Conservation (phyloP, 2,797 vertebrate species). For the Capromys pilorides region DNA sequence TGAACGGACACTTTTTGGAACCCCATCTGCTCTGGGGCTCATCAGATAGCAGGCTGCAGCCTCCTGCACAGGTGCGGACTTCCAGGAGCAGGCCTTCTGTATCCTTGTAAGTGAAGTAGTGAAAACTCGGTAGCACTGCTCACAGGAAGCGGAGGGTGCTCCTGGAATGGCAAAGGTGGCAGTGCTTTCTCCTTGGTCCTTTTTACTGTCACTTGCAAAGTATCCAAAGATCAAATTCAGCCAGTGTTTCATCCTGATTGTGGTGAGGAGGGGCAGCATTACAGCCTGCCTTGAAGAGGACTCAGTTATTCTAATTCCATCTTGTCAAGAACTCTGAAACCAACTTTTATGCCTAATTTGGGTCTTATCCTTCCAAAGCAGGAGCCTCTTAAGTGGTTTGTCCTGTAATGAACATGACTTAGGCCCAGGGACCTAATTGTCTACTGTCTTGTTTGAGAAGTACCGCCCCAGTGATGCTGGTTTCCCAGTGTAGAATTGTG, state of each 20-base stretch:
- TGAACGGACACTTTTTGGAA: slow-evolving; percentile 76
- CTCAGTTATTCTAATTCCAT: not conserved
- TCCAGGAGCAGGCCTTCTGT: not conserved
- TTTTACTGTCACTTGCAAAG: not conserved
- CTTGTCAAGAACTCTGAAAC: not conserved
- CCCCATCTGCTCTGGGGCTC: slow-evolving; percentile 79
- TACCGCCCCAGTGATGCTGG: not conserved
- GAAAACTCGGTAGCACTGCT: not conserved
- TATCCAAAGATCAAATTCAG: not conserved
- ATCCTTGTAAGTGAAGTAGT: not conserved
- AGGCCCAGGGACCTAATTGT: not conserved
- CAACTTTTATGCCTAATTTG: not conserved
- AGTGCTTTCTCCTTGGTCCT: not conserved
- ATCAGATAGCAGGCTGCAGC: slow-evolving; percentile 67
- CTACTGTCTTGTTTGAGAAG: not conserved
- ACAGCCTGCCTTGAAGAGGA: not conserved
- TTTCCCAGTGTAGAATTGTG: not conserved
- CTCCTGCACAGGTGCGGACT: not conserved
- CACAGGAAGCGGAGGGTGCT: fast-evolving
- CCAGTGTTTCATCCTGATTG: not conserved
- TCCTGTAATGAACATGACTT: not conserved
- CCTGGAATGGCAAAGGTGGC: not conserved
- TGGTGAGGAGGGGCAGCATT: not conserved
- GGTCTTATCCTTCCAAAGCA: not conserved
- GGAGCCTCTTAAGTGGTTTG: not conserved